These are phyloP conservation scores for cattle (Bos taurus) DNA, from an alignment of 2,113 vertebrate genomes.

Conservation along the genomic window ARS-UCD2.0 NC_037348.1:38980501-38981000, in stretches of 20 bases:
- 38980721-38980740: slow-evolving; percentile 19
- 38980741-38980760: slow-evolving; percentile 67
- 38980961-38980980: not conserved
- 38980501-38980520: slow-evolving; percentile 47
- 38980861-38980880: slow-evolving; percentile 13
- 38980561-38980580: slow-evolving; percentile 42
- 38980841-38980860: slow-evolving; percentile 21
- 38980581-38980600: slow-evolving; percentile 55
- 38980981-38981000: slow-evolving; percentile 2
- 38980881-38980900: not conserved
- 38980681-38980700: slow-evolving; percentile 50
- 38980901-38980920: not conserved
- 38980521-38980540: slow-evolving; percentile 70
- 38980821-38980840: not conserved
- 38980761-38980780: slow-evolving; percentile 54
- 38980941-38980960: not conserved
- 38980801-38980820: not conserved
- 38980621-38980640: slow-evolving; percentile 60
- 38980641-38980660: not conserved
- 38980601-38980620: slow-evolving; percentile 45
- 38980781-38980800: slow-evolving; percentile 65
- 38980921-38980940: not conserved
- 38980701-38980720: slow-evolving; percentile 21
- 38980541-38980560: slow-evolving; percentile 71
- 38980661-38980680: slow-evolving; percentile 70